Base-by-base conservation (phyloP, 2,888 invertebrate genomes). In the Pantelozetes paolii region DNA sequence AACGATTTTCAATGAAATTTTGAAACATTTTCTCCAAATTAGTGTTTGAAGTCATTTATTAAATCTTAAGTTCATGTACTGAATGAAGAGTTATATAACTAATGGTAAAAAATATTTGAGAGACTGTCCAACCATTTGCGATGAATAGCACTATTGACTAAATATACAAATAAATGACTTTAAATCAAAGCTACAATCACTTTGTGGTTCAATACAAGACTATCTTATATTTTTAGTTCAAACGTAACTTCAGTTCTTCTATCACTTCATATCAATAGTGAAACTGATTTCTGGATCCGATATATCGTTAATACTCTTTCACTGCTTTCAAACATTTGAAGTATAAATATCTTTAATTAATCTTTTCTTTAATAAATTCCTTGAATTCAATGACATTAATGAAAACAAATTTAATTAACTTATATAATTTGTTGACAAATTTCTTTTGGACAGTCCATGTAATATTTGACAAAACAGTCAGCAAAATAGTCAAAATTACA, bases 1-100 rank as follows among this genome's bases (percentile, higher is more conserved):
- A 69, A 69, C 69, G 69, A 69, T 69, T 69, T 69, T 28, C 69
- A 69, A 69, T 69, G 69, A 45, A 69, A 26, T 45, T 45, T 28
- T n/a, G n/a, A 64, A 20, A 64, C 36, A 64, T 64, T 69, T 69
- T 45, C 11, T 23, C 45, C 28, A 45, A 69, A 69, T 69, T 69
- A 69, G 69, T 69, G 40, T 40, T 20, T 36, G 40, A 69, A 69
- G 69, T 45, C 69, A 69, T 69, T 69, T 69, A 69, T 69, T 36
- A 40, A 36, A 20, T n/a, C 36, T 20, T 36, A 64, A n/a, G 20
- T 18, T 28, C 28, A 18, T 45, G 42, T 42, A 18, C 45, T 40
- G 69, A 69, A 28, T 23, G 20, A n/a, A 67, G 30, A 2, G 18
- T 20, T 40, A 18, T 9, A 40, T 23, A 40, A 40, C 15, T 40